Percentiles rank a stretch among this genome's conserved stretches.
These are phyloP conservation scores for Callionymus lyra DNA, from an alignment of 2,113 vertebrate species.

Conservation along the genomic window DNA sequence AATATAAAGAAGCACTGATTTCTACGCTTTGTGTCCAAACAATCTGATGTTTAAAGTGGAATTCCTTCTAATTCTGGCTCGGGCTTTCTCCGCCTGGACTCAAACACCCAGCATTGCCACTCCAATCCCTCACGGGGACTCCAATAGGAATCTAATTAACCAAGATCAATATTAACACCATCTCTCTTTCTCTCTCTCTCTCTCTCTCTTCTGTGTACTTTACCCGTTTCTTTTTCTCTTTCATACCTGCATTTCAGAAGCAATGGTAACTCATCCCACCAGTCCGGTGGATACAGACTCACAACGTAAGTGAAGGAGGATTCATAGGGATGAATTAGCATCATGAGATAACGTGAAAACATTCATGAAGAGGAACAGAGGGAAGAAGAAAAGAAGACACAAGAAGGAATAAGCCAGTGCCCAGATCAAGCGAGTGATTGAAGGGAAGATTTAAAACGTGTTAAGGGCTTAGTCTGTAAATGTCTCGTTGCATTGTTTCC, in stretches of 20 bases:
- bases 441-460: constrained; percentile 11
- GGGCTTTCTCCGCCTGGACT: constrained; percentile 40
- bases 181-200: constrained; percentile 31
- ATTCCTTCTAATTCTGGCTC: constrained; percentile 45
- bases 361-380: background rate
- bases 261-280: constrained; percentile 40
- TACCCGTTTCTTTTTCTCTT: constrained; percentile 15
- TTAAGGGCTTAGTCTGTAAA: constrained; percentile 20
- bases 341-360: background rate
- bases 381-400: background rate
- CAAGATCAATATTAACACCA: constrained; percentile 67
- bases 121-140: constrained; percentile 49
- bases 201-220: constrained; percentile 11
- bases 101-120: constrained; percentile 37
- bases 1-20: constrained; percentile 35
- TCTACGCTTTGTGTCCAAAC: constrained; percentile 37
- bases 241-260: constrained; percentile 43
- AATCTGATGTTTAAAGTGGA: constrained; percentile 41
- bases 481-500: constrained; percentile 26
- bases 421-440: constrained; percentile 7
- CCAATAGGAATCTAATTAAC: constrained; percentile 68
- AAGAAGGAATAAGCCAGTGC: background rate
- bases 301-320: no score
- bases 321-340: background rate
- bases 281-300: constrained; percentile 16